phyloP scores from a whole-genome alignment of 30 jellyfish, hydroid and myxozoan species.

The Chrysaora quinquecirrha region DNA sequence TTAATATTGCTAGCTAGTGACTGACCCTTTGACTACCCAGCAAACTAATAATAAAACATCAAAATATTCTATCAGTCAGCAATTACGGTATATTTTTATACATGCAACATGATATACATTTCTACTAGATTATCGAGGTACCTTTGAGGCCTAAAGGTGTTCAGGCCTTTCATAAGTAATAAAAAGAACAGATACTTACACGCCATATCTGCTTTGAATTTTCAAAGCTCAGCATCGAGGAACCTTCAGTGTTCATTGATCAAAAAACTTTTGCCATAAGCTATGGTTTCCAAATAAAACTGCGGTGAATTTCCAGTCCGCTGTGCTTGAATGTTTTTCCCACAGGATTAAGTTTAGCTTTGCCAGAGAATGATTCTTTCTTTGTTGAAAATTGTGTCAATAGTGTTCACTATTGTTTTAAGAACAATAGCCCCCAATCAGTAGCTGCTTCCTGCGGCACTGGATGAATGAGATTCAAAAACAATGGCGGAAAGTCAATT shows the following conservation, averaged over 20 bases:
- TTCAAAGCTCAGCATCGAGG: slow-evolving; percentile 17
- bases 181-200: background rate
- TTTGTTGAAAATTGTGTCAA: too few species aligned
- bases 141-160: background rate
- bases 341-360: background rate
- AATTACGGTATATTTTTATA: too few species aligned
- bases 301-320: background rate
- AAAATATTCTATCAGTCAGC: background rate
- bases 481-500: too few species aligned
- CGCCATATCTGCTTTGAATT: slow-evolving; percentile 22
- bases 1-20: background rate
- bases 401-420: too few species aligned
- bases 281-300: background rate
- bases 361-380: too few species aligned
- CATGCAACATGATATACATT: too few species aligned
- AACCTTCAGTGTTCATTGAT: background rate
- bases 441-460: background rate
- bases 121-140: background rate
- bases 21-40: background rate
- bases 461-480: background rate
- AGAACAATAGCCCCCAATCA: too few species aligned
- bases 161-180: background rate
- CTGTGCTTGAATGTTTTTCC: background rate
- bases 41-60: background rate
- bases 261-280: background rate